These are phyloP conservation scores for Enteromius mattozi DNA, from an alignment of 2,797 vertebrate genomes.

Conservation along the genomic window DNA sequence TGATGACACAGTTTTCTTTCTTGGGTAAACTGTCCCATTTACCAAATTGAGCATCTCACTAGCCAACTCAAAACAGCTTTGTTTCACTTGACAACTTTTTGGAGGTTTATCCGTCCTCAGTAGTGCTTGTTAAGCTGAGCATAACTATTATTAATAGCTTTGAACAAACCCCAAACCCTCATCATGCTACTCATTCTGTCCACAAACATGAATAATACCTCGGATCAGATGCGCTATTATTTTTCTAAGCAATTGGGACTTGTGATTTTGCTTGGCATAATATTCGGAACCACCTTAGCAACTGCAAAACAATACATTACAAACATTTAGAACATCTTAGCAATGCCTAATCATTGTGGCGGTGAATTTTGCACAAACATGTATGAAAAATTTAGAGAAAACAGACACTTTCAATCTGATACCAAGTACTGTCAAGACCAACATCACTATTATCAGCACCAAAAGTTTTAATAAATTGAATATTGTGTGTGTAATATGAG, in stretches of 20 bases:
- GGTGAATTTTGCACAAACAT: background rate
- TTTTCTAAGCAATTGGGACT: background rate
- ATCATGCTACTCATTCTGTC: background rate
- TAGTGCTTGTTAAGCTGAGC: background rate
- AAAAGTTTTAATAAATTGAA: background rate
- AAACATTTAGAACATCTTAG: constrained; percentile 2
- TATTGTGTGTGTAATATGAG: background rate
- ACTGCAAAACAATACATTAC: background rate
- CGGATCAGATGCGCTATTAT: background rate
- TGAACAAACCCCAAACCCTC: background rate
- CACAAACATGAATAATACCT: background rate
- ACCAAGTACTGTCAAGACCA: background rate
- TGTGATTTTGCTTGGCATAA: background rate
- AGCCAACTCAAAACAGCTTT: background rate
- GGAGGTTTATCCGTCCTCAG: background rate
- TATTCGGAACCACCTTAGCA: background rate
- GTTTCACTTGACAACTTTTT: background rate
- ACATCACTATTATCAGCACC: background rate
- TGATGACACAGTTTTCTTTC: background rate
- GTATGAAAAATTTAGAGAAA: background rate
- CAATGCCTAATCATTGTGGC: background rate
- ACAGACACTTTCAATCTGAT: background rate
- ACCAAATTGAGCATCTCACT: background rate
- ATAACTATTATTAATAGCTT: background rate
- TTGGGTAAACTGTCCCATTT: background rate